Evolutionary conservation across 2,797 vertebrate species (phyloP).

Genomic region (Nyctibius grandis): DNA sequence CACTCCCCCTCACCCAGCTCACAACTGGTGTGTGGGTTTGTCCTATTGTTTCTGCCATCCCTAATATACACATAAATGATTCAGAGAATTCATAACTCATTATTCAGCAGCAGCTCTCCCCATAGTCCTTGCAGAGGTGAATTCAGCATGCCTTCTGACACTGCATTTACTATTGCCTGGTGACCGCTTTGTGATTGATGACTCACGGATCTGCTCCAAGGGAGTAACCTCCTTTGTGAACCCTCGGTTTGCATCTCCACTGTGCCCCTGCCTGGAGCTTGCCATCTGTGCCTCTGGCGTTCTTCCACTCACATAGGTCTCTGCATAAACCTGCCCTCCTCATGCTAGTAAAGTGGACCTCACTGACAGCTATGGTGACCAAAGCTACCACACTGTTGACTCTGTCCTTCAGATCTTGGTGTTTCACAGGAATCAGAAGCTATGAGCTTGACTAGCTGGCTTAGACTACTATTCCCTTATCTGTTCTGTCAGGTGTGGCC

Average conservation of each 20-base stretch:
- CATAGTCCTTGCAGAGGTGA: neutral
- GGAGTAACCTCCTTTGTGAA: neutral
- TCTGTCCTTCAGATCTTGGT: neutral
- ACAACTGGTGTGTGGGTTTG: neutral
- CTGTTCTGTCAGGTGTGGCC: neutral
- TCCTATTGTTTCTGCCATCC: neutral
- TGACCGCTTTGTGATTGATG: neutral
- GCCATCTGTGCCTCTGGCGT: neutral
- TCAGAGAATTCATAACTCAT: accelerated
- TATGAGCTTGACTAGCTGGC: neutral
- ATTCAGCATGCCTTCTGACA: neutral
- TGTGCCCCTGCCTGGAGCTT: neutral
- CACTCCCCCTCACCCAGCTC: neutral
- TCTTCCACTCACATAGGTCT: neutral
- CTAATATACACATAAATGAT: neutral
- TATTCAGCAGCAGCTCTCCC: neutral
- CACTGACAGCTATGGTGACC: accelerated
- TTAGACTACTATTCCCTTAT: neutral
- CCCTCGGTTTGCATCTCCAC: neutral
- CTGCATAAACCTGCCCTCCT: neutral
- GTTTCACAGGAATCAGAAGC: neutral
- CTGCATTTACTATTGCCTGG: neutral
- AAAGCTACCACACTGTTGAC: neutral
- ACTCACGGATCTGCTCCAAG: neutral
- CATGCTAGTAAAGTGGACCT: neutral